Conservation (phyloP, 2,113 vertebrate species). For the Podilymbus podiceps region DNA sequence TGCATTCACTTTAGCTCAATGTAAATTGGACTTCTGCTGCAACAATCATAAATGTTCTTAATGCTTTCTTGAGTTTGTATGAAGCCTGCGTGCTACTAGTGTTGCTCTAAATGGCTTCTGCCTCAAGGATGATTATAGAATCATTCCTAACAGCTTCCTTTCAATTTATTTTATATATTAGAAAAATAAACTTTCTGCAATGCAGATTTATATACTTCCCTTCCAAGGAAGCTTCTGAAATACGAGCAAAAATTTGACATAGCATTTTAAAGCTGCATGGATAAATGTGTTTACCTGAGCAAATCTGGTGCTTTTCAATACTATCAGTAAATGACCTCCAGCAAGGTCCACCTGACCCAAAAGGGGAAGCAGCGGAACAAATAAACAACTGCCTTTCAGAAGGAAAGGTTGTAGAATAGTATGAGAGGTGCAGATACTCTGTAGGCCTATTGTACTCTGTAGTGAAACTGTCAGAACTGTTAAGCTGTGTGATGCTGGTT, state of each 20-base stretch:
- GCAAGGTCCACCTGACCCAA: not conserved
- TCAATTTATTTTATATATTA: conserved; percentile 27
- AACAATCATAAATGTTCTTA: conserved; percentile 20
- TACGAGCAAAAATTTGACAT: not conserved
- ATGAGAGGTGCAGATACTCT: not conserved
- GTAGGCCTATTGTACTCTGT: not conserved
- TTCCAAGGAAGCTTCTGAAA: conserved; percentile 4
- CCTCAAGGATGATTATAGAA: conserved; percentile 16
- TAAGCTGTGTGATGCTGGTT: not conserved
- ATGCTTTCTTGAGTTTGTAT: not conserved
- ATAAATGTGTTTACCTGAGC: conserved; percentile 16
- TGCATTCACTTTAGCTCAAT: not conserved
- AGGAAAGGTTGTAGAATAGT: not conserved
- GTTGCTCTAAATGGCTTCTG: conserved; percentile 4
- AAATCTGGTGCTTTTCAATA: not conserved
- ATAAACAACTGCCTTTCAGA: not conserved
- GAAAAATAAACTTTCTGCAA: conserved; percentile 13
- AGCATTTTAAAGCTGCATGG: conserved; percentile 16
- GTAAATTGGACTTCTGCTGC: conserved; percentile 16
- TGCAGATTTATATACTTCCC: not conserved
- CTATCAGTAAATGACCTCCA: not conserved
- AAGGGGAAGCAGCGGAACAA: not conserved
- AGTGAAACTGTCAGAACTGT: not conserved
- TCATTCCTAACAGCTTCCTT: not conserved
- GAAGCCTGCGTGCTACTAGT: not conserved